Percentiles rank a stretch among this genome's conserved stretches.
Evolutionary conservation across 2,888 invertebrate genomes (phyloP).

Genomic region (Agrotis exclamationis): DNA sequence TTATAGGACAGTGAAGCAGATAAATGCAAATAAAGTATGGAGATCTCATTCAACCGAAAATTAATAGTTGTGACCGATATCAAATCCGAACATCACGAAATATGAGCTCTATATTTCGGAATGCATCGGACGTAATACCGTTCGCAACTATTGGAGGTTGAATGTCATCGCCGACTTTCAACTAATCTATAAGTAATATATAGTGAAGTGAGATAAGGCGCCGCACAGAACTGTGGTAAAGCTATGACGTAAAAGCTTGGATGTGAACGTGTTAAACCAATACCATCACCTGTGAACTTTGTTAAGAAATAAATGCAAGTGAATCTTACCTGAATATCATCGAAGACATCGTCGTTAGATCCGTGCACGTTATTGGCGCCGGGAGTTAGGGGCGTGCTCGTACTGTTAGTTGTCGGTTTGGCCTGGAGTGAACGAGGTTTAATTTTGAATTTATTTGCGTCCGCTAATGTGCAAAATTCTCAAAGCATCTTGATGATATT

Average conservation of each 20-base stretch:
- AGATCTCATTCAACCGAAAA: slow-evolving; percentile 67
- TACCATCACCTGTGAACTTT: slow-evolving; percentile 84
- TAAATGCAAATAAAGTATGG: slow-evolving; percentile 67
- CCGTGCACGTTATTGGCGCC: slow-evolving; percentile 85
- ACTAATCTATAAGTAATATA: slow-evolving; percentile 74
- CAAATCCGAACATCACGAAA: slow-evolving; percentile 80
- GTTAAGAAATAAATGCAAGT: slow-evolving; percentile 45
- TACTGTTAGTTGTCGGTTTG: slow-evolving; percentile 86
- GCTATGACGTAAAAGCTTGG: slow-evolving; percentile 81
- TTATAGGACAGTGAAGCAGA: slow-evolving; percentile 64
- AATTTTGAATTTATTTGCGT: slow-evolving; percentile 54
- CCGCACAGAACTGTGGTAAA: slow-evolving; percentile 76
- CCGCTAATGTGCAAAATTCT: slow-evolving; percentile 34
- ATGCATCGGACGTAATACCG: slow-evolving; percentile 76
- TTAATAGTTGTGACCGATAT: slow-evolving; percentile 71
- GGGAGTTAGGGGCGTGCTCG: slow-evolving; percentile 86
- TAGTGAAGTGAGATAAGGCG: slow-evolving; percentile 72
- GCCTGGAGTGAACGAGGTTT: slow-evolving; percentile 76
- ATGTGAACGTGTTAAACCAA: slow-evolving; percentile 90
- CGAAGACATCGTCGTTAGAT: slow-evolving; percentile 88
- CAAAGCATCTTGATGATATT: slow-evolving; percentile 9
- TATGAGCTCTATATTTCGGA: slow-evolving; percentile 89
- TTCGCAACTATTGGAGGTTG: slow-evolving; percentile 67
- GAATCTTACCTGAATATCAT: slow-evolving; percentile 86
- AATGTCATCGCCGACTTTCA: slow-evolving; percentile 68